Percentiles rank a stretch among this genome's conserved stretches.
These are phyloP conservation scores for Temnothorax ravouxi DNA, from an alignment of 2,888 invertebrate species.

Conservation along the genomic window DNA sequence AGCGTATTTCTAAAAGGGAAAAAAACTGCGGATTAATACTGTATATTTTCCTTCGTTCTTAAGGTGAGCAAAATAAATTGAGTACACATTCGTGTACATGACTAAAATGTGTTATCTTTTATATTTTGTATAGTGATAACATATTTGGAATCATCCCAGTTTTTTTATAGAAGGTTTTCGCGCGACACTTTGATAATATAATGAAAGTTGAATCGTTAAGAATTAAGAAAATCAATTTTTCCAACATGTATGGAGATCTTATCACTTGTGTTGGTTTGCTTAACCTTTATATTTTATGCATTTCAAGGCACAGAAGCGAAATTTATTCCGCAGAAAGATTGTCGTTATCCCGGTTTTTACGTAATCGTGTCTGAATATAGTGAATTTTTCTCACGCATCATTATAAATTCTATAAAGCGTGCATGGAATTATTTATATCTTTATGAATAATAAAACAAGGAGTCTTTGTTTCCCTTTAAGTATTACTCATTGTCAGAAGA, in stretches of 20 bases:
- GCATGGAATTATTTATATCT: neutral
- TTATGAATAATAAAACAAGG: slow-evolving; percentile 1
- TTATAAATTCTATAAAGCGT: neutral
- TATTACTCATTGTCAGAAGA: neutral
- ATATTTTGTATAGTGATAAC: neutral
- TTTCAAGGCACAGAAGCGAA: neutral
- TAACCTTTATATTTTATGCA: neutral
- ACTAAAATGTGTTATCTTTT: neutral
- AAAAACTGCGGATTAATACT: neutral
- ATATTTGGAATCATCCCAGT: neutral
- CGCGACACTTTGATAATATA: neutral
- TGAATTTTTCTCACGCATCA: neutral
- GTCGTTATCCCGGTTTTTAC: neutral
- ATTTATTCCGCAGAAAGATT: neutral
- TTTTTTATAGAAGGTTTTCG: neutral
- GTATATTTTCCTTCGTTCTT: neutral
- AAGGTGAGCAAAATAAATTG: neutral
- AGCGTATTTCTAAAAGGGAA: neutral
- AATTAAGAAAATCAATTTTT: neutral
- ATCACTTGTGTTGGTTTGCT: neutral
- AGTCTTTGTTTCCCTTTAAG: neutral
- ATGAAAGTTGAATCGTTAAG: neutral
- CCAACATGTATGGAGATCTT: no score
- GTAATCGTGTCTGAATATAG: neutral
- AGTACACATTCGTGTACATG: neutral